These are phyloP conservation scores for Bergia sp. DNA, from an alignment of 92 coral and sea anemone genomes.

Conservation along the genomic window DNA sequence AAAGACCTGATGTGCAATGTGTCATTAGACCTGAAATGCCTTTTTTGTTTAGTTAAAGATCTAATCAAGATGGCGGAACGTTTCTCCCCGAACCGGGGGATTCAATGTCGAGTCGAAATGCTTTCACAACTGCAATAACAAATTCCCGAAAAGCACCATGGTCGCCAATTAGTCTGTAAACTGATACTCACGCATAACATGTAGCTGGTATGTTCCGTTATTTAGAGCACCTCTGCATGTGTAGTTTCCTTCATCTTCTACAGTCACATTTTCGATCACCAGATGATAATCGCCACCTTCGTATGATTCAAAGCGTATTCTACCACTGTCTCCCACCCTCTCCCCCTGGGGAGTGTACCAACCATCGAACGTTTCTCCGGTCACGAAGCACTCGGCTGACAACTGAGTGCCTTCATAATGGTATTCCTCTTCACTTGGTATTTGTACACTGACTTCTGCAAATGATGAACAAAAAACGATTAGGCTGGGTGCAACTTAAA, in stretches of 20 bases:
- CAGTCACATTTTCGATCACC: slow-evolving; percentile 3
- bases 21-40: too few species aligned
- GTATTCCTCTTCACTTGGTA: neutral
- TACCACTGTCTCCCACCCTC: neutral
- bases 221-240: neutral
- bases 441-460: neutral
- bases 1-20: too few species aligned
- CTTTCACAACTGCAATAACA: too few species aligned
- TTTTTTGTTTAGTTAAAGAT: too few species aligned
- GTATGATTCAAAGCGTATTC: neutral
- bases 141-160: too few species aligned
- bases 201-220: slow-evolving; percentile 8
- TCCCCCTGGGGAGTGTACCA: slow-evolving; percentile 22
- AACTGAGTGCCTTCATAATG: neutral
- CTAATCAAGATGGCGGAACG: too few species aligned
- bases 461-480: neutral
- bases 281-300: slow-evolving; percentile 4
- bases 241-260: slow-evolving; percentile 14
- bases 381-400: slow-evolving; percentile 4
- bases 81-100: too few species aligned
- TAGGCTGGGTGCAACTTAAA: neutral
- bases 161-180: too few species aligned
- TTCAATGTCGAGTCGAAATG: too few species aligned
- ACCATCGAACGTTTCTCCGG: neutral
- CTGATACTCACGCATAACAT: neutral